These are phyloP conservation scores for Laticauda laticaudata DNA, from an alignment of 2,113 vertebrate species.

Conservation along the genomic window DNA sequence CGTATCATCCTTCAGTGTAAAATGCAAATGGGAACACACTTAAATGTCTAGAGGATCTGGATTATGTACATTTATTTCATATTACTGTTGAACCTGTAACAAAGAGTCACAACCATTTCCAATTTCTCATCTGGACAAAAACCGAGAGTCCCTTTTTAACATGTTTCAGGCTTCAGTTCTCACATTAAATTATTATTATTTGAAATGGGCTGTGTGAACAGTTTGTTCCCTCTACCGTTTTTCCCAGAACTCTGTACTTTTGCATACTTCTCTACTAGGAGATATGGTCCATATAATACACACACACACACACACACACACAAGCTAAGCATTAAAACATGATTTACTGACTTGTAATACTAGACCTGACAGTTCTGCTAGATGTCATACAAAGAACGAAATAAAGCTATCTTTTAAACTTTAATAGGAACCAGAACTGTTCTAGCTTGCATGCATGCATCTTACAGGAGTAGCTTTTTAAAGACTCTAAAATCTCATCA, in stretches of 20 bases:
- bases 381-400: neutral
- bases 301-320: too few species aligned
- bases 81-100: neutral
- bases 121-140: neutral
- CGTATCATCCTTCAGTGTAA: too few species aligned
- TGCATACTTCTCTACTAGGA: neutral
- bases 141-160: neutral
- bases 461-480: neutral
- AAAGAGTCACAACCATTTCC: neutral
- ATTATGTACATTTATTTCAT: neutral
- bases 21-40: neutral
- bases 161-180: neutral
- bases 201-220: neutral
- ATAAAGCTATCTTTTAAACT: neutral
- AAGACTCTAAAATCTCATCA: constrained; percentile 24
- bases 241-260: neutral
- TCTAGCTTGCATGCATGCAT: neutral
- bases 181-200: neutral
- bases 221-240: neutral
- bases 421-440: neutral
- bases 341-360: neutral
- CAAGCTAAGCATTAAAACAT: neutral
- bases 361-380: neutral
- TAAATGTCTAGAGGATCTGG: neutral
- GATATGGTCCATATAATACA: neutral